These are phyloP conservation scores for Pammene aurita DNA, from an alignment of 2,888 invertebrate species.

Conservation along the genomic window DNA sequence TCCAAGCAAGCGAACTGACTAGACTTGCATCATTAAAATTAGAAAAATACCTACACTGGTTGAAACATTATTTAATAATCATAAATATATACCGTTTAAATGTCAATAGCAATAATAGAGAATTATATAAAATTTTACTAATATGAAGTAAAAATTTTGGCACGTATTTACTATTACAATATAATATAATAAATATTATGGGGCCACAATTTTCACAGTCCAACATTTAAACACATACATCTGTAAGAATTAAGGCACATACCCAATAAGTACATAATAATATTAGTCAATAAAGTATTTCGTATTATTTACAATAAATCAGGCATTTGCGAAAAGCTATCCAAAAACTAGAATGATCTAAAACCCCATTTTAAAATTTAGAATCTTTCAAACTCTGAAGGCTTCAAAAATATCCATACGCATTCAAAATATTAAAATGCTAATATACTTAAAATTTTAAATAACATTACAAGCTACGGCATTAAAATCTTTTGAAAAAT, in stretches of 20 bases:
- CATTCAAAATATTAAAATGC: conserved; percentile 30
- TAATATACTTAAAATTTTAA: conserved; percentile 18
- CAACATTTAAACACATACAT: conserved; percentile 36
- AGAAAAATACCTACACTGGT: conserved; percentile 27
- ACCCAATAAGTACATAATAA: conserved; percentile 55
- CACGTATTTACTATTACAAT: conserved; percentile 51
- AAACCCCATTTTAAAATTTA: conserved; percentile 25
- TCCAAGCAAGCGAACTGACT: conserved; percentile 41
- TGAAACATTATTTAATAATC: conserved; percentile 27
- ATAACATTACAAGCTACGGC: conserved; percentile 21
- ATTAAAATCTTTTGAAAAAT: conserved; percentile 34
- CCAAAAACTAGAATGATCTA: conserved; percentile 38
- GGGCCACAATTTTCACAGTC: conserved; percentile 28
- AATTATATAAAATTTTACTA: conserved; percentile 38
- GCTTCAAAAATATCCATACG: conserved; percentile 9
- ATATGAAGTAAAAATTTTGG: conserved; percentile 54
- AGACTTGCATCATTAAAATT: conserved; percentile 33
- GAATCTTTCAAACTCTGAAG: conserved; percentile 10
- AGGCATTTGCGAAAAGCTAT: conserved; percentile 36
- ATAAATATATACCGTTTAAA: conserved; percentile 22
- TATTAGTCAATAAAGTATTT: conserved; percentile 43
- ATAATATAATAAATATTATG: conserved; percentile 10
- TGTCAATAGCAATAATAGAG: conserved; percentile 31
- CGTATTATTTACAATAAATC: conserved; percentile 42
- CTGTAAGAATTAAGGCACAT: conserved; percentile 71